Percentiles rank a stretch among this genome's conserved stretches.
Evolutionary conservation across 1,140 invertebrate species (phyloP).

Genomic region (Bacillus rossius): DNA sequence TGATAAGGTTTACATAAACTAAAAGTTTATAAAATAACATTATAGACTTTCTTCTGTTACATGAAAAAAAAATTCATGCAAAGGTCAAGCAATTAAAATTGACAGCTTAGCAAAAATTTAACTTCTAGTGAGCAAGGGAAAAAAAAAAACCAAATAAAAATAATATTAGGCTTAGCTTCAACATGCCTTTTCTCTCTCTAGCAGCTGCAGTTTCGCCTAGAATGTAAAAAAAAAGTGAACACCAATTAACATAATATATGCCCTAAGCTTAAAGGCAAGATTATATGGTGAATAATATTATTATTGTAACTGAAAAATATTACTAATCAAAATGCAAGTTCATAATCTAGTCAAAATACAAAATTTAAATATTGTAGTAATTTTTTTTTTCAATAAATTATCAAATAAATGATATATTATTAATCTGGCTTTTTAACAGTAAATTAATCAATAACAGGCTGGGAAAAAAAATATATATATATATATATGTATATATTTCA

Average conservation of each 20-base stretch:
- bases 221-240: conserved; percentile 42
- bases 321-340: too few species aligned
- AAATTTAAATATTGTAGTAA: too few species aligned
- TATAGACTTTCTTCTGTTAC: neutral
- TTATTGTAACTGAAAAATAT: too few species aligned
- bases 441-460: too few species aligned
- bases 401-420: too few species aligned
- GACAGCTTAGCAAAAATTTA: neutral
- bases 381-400: too few species aligned
- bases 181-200: conserved; percentile 59
- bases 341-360: too few species aligned
- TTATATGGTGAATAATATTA: neutral
- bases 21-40: too few species aligned
- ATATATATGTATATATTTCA: too few species aligned
- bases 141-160: neutral
- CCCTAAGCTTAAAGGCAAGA: neutral
- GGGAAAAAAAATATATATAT: too few species aligned
- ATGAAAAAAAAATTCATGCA: neutral
- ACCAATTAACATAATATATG: neutral
- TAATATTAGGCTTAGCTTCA: conserved; percentile 25
- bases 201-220: conserved; percentile 52
- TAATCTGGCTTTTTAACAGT: too few species aligned
- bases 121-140: neutral
- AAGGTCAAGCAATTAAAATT: neutral
- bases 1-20: too few species aligned